Percentiles rank a stretch among this genome's conserved stretches.
phyloP scores from a whole-genome alignment of 2,888 invertebrate species.

The Ochropacha duplaris region DNA sequence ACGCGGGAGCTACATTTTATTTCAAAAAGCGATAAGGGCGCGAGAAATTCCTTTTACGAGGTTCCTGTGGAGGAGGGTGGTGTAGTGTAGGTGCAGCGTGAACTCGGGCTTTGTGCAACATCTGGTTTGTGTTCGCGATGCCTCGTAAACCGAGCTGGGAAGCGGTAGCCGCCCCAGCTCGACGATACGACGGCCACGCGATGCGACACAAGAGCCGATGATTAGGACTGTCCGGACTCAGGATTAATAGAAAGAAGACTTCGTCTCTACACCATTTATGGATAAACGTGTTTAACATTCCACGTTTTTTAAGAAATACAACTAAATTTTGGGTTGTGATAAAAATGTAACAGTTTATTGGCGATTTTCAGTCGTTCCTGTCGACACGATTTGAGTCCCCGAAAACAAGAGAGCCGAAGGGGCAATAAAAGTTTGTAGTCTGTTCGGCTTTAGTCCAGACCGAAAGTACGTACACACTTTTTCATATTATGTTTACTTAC shows the following conservation, averaged over 20 bases:
- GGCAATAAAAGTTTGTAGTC: background rate
- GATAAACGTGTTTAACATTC: background rate
- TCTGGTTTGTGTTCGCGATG: constrained; percentile 64
- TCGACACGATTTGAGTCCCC: background rate
- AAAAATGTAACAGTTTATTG: background rate
- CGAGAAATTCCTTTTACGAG: constrained; percentile 81
- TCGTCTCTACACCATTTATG: background rate
- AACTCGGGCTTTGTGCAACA: constrained; percentile 65
- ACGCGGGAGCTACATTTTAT: constrained; percentile 79
- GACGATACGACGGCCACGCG: background rate
- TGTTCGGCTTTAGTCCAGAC: background rate
- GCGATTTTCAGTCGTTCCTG: background rate
- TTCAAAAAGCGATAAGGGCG: constrained; percentile 81
- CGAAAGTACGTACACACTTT: background rate
- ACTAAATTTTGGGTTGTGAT: too few species aligned
- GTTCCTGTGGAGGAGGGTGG: constrained; percentile 60
- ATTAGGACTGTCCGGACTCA: background rate
- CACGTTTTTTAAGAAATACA: too few species aligned
- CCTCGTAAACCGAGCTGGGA: background rate
- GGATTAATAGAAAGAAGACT: background rate
- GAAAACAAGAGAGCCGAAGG: background rate
- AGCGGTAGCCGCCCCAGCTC: background rate
- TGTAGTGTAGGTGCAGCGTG: constrained; percentile 44
- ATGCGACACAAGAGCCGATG: background rate
- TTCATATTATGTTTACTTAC: background rate